Percentiles rank a stretch among this genome's conserved stretches.
Evolutionary conservation across 2,888 invertebrate genomes (phyloP).

Genomic region (Ceramica pisi): DNA sequence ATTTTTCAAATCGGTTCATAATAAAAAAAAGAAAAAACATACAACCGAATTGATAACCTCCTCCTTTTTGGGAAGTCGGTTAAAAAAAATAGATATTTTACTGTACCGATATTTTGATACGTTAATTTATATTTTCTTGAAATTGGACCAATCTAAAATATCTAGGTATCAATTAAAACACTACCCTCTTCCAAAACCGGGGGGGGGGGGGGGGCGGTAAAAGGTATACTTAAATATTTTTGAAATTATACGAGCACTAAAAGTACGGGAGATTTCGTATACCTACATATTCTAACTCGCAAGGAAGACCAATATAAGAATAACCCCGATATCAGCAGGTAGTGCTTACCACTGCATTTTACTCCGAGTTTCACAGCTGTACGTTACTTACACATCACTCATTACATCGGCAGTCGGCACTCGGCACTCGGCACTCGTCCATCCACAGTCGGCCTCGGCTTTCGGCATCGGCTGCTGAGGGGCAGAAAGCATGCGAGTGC

Average conservation of each 20-base stretch:
- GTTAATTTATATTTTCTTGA: too few relatives aligned
- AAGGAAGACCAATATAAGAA: background rate
- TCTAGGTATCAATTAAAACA: background rate
- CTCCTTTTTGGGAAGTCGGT: too few relatives aligned
- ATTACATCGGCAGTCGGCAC: slow-evolving; percentile 39
- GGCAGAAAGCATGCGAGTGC: slow-evolving; percentile 67
- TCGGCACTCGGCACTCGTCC: slow-evolving; percentile 30
- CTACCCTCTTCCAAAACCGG: too few relatives aligned
- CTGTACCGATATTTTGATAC: too few relatives aligned
- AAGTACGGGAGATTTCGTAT: too few relatives aligned
- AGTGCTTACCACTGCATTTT: slow-evolving; percentile 18
- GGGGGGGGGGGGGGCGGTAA: too few relatives aligned
- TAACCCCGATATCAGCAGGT: background rate
- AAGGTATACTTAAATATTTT: background rate
- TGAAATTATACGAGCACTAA: background rate
- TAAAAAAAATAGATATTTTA: too few relatives aligned
- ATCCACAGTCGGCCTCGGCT: slow-evolving; percentile 35
- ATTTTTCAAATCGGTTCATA: too few relatives aligned
- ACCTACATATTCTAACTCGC: too few relatives aligned
- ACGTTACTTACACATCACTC: slow-evolving; percentile 34
- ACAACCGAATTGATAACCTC: too few relatives aligned
- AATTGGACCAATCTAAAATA: too few relatives aligned
- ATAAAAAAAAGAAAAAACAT: too few relatives aligned
- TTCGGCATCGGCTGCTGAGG: slow-evolving; percentile 49
- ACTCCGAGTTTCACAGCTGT: background rate